Base-by-base conservation (phyloP, 2,888 invertebrate genomes). In the Drosophila kanekoi region DNA sequence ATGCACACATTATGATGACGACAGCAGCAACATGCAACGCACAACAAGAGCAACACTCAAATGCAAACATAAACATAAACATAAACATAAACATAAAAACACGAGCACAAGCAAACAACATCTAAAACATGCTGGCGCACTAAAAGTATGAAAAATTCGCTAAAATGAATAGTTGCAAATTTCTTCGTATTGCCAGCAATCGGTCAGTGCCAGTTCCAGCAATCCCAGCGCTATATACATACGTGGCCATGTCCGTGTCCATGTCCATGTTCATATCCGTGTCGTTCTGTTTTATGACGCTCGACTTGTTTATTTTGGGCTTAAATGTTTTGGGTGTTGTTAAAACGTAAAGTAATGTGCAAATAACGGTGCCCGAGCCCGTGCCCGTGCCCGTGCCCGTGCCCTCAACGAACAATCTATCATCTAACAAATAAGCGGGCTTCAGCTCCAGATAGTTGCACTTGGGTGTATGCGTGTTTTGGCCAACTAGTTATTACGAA, bases 271-370 rank as follows among this genome's bases (percentile, higher is more conserved):
- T 18, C 54, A 44, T 43, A 38, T 63, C 72, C 60, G 60, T 68
- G 73, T 77, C 77, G 74, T 59, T 78, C 63, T 51, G 65, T 76
- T 76, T 77, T 77, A 77, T 80, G 77, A 68, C 77, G 72, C 68
- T 70, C 63, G 67, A 74, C 87, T 83, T 87, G 79, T 87, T 84
- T 81, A 87, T 89, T 28, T 85, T 84, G 87, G 85, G 73, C 85
- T 87, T 84, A 77, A 87, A 86, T 87, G 89, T 83, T 83, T 87
- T 87, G 72, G 87, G 70, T 69, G 84, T 87, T 83, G 84, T 87
- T 72, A 67, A 84, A 80, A 83, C 84, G 78, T 71, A 72, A 87
- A 84, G 70, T 88, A 84, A 78, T 76, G 81, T 81, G 89, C 85
- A 87, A 89, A 87, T 89, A 89, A 81, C 87, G 85, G 76, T 74